phyloP scores from a whole-genome alignment of 2,797 vertebrate genomes.

The Rhabdomys pumilio region DNA sequence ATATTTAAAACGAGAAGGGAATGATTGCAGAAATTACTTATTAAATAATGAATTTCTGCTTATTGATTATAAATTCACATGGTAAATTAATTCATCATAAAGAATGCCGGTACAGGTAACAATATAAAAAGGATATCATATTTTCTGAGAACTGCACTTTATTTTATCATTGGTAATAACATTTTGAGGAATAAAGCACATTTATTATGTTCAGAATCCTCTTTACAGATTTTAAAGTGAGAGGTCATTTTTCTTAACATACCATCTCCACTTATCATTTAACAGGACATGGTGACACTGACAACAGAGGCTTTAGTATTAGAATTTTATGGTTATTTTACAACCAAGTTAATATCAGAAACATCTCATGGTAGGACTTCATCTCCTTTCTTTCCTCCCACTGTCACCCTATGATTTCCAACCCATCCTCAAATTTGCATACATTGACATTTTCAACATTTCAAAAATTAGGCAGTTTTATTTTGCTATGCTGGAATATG shows the following conservation, averaged over 20 bases:
- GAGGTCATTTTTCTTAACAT: slow-evolving; percentile 26
- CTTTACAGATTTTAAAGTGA: slow-evolving; percentile 39
- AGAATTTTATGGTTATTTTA: slow-evolving; percentile 47
- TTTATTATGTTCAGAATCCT: slow-evolving; percentile 29
- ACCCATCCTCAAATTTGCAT: slow-evolving; percentile 79
- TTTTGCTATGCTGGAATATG: slow-evolving; percentile 73
- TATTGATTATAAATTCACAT: neutral
- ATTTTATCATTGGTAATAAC: neutral
- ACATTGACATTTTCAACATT: slow-evolving; percentile 84
- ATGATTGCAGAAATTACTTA: neutral
- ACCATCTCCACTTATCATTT: neutral
- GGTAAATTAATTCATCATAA: neutral
- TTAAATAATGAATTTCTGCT: neutral
- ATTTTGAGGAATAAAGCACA: neutral
- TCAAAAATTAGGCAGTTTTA: slow-evolving; percentile 79
- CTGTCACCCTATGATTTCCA: slow-evolving; percentile 72
- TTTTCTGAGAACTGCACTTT: slow-evolving; percentile 1
- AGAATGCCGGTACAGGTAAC: neutral
- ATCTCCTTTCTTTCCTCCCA: slow-evolving; percentile 68
- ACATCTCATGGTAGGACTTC: slow-evolving; percentile 73
- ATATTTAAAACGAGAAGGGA: neutral
- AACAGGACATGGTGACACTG: slow-evolving; percentile 34
- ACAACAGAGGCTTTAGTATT: slow-evolving; percentile 35
- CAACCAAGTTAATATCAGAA: slow-evolving; percentile 58
- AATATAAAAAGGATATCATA: neutral